Evolutionary conservation across 2,888 invertebrate genomes (phyloP), one percentile per base, ranked within the genome.

Genomic region (Microctonus brassicae): DNA sequence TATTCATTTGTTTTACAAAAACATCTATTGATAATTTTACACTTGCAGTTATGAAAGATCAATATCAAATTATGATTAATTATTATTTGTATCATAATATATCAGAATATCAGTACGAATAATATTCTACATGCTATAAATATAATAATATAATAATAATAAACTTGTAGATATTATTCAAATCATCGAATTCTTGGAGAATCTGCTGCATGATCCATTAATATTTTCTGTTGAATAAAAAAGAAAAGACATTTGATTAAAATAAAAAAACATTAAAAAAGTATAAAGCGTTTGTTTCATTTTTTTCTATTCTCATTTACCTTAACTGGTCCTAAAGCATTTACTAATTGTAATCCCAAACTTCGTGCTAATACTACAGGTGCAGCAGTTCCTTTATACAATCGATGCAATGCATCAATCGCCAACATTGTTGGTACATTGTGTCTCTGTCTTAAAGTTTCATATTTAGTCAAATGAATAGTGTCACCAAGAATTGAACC

Each of bases 341-440:
- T 92, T 0, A 94, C 93, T 33, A 95, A 83, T 84, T 96, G 95
- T 69, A 97, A 88, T 0, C 97, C 97, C 10, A 97, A 83, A 83
- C 95, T 95, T 78, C 97, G 90, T 1, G 94, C 86, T n/a, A 96
- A 86, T 0, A 97, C 95, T 0, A 95, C 81, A 0, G 97, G 96
- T 34, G 92, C 89, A 52, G 92, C 89, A 58, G 93, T 91, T 9
- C 92, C 92, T 70, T 92, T 91, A 87, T 97, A 98, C 7, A 99
- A 89, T 58, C 94, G 90, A 82, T 97, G 95, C 58, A 99, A 88
- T 6, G 94, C 94, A 87, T 99, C 97, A 3, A 97, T 92, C 0
- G 94, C 94, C 13, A 95, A 87, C 92, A 97, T 94, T 0, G 95
- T 94, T 0, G 98, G 96, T 26, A 98, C 90, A 86, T 97, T 97